Conservation (phyloP, 2,888 invertebrate genomes). For the Ectemnius continuus region DNA sequence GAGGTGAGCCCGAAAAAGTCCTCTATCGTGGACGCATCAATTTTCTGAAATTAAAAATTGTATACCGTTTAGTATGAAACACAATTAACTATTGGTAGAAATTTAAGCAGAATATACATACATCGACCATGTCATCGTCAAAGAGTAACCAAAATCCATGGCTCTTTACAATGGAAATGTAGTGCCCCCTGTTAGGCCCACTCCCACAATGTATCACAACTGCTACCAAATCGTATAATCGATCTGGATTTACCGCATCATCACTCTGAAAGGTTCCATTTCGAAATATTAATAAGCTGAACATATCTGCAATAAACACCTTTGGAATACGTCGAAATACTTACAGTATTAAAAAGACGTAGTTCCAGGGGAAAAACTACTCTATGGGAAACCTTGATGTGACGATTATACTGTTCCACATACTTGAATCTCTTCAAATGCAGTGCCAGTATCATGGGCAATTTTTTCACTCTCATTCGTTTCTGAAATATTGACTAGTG, state of each 20-base stretch:
- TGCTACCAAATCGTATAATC: constrained; percentile 98
- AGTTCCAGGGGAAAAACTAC: constrained; percentile 99
- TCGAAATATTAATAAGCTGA: constrained; percentile 2
- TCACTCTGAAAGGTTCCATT: constrained; percentile 86
- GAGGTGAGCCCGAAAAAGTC: constrained; percentile 99
- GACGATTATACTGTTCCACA: constrained; percentile 98
- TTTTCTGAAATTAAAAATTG: constrained; percentile 86
- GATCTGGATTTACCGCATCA: constrained; percentile 98
- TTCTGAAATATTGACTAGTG: constrained; percentile 78
- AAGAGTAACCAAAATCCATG: constrained; percentile 99
- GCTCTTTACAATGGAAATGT: constrained; percentile 99
- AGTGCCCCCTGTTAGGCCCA: constrained; percentile 99
- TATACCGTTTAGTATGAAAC: constrained; percentile 58
- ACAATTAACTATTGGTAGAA: constrained; percentile 5
- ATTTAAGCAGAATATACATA: constrained; percentile 79
- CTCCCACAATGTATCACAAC: constrained; percentile 99
- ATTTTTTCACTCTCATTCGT: constrained; percentile 98
- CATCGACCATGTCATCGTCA: constrained; percentile 99
- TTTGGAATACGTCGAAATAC: too few relatives aligned
- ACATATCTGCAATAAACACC: too few relatives aligned
- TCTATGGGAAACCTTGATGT: constrained; percentile 99
- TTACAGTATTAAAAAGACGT: constrained; percentile 97
- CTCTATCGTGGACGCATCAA: constrained; percentile 99
- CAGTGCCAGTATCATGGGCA: constrained; percentile 97
- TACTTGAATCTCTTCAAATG: constrained; percentile 99